These are phyloP conservation scores for Limosa lapponica DNA, from an alignment of 2,797 vertebrate species.

Conservation along the genomic window DNA sequence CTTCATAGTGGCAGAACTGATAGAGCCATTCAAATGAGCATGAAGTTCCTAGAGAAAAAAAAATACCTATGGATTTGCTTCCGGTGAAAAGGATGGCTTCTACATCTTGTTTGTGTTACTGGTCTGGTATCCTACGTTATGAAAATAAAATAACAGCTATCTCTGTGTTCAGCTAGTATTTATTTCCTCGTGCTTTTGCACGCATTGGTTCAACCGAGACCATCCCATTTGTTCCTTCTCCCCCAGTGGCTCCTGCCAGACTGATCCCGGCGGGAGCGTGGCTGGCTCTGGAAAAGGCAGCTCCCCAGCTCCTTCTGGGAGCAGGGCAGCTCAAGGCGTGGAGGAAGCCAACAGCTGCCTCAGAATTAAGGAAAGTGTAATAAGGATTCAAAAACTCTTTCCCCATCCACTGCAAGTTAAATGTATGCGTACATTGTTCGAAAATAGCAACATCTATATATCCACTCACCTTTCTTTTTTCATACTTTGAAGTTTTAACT, in stretches of 20 bases:
- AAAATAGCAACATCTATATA: background rate
- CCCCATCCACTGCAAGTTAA: background rate
- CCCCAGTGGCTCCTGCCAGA: fast-evolving
- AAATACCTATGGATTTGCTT: conserved; percentile 62
- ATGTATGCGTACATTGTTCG: fast-evolving
- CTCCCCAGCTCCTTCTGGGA: fast-evolving
- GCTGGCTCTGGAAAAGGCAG: background rate
- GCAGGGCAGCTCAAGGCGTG: fast-evolving
- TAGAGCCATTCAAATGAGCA: conserved; percentile 94
- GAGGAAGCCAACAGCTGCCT: background rate
- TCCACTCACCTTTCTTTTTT: background rate
- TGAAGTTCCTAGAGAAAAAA: conserved; percentile 88
- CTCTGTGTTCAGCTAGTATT: background rate
- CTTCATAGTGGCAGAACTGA: conserved; percentile 90
- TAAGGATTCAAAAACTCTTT: background rate
- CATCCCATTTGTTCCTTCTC: fast-evolving
- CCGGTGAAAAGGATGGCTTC: background rate
- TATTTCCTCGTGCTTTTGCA: background rate
- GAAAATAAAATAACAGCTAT: background rate
- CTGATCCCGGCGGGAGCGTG: fast-evolving
- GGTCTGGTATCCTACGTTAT: background rate
- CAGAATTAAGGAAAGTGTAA: fast-evolving
- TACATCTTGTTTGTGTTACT: background rate
- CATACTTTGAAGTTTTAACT: background rate
- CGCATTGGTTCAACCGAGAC: fast-evolving